Evolutionary conservation across 2,888 invertebrate species (phyloP).

Genomic region (Noctua janthe): DNA sequence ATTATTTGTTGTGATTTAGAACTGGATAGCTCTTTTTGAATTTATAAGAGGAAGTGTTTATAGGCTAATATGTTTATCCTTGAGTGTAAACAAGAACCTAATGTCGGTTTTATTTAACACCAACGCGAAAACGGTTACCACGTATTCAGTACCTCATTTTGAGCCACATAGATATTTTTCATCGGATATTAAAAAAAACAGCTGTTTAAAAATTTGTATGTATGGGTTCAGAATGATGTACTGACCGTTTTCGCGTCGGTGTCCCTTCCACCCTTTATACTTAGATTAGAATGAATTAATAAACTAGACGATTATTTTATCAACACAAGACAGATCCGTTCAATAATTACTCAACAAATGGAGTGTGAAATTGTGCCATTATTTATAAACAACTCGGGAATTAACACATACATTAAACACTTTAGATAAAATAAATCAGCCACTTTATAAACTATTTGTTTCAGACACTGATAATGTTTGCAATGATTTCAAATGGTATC

Average conservation of each 20-base stretch:
- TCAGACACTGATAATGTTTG: slow-evolving; percentile 28
- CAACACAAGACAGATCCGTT: neutral
- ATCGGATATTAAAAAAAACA: too few species aligned
- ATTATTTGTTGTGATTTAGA: neutral
- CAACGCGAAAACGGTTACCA: too few species aligned
- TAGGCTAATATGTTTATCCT: neutral
- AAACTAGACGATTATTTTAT: neutral
- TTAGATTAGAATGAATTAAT: slow-evolving; percentile 4
- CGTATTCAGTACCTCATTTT: too few species aligned
- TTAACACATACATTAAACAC: slow-evolving; percentile 22
- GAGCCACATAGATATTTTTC: too few species aligned
- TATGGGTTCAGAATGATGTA: too few species aligned
- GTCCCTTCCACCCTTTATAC: too few species aligned
- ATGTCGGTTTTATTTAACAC: neutral
- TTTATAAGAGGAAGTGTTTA: neutral
- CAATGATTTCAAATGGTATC: slow-evolving; percentile 40
- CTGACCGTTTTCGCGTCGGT: too few species aligned
- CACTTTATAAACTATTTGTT: slow-evolving; percentile 27
- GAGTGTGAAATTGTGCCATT: slow-evolving; percentile 33
- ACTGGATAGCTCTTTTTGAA: slow-evolving; percentile 1
- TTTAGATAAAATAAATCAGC: slow-evolving; percentile 26
- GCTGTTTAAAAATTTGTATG: too few species aligned
- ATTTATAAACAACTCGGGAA: slow-evolving; percentile 17
- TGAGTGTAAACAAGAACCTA: neutral
- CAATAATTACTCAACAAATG: slow-evolving; percentile 11